These are phyloP conservation scores for Orthosia incerta DNA, from an alignment of 2,888 invertebrate species.

Conservation along the genomic window DNA sequence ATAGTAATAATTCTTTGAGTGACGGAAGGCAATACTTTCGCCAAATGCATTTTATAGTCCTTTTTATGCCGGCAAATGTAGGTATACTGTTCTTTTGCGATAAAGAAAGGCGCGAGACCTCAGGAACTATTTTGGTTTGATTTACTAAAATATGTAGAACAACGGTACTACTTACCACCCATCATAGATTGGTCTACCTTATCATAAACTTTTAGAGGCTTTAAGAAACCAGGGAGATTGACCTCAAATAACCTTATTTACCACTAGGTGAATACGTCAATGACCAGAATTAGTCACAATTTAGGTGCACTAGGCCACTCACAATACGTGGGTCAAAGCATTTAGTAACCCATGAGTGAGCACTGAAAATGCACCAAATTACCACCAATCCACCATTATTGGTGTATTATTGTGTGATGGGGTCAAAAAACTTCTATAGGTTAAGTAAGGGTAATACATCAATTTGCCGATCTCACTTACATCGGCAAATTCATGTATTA, in stretches of 20 bases:
- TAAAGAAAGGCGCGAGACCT: too few species aligned
- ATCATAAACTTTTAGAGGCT: background rate
- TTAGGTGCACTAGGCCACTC: conserved; percentile 36
- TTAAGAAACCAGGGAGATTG: background rate
- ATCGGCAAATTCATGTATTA: too few species aligned
- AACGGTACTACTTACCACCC: too few species aligned
- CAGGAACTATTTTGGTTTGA: too few species aligned
- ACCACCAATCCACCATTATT: conserved; percentile 33
- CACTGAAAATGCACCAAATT: conserved; percentile 43
- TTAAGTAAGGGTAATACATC: background rate
- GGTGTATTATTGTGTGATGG: conserved; percentile 17
- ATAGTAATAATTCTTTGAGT: too few species aligned
- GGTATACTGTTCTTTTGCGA: too few species aligned
- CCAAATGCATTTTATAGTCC: too few species aligned
- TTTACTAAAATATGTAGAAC: too few species aligned
- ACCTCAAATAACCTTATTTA: conserved; percentile 13
- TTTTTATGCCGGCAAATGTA: too few species aligned
- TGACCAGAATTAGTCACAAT: conserved; percentile 20
- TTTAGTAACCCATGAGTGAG: conserved; percentile 39
- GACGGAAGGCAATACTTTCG: too few species aligned
- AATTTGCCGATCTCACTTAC: too few species aligned
- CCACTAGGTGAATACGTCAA: conserved; percentile 22
- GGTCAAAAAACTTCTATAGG: conserved; percentile 16
- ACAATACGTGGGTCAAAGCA: conserved; percentile 40
- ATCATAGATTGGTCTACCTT: background rate